phyloP scores from a whole-genome alignment of 1,140 invertebrate genomes.

The Carposina sasakii region DNA sequence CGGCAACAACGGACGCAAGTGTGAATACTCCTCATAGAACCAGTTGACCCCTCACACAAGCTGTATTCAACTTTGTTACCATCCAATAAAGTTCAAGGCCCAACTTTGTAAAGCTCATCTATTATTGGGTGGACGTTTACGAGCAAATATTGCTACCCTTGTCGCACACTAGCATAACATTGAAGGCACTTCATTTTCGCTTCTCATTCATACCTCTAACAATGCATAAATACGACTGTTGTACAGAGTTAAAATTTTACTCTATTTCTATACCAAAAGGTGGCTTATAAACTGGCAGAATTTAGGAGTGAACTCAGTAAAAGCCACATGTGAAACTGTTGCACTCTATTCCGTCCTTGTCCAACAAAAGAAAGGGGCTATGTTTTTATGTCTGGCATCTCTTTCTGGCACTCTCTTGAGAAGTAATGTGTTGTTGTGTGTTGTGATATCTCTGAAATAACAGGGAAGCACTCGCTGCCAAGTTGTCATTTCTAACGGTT shows the following conservation, averaged over 20 bases:
- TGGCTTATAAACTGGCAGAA: slow-evolving; percentile 14
- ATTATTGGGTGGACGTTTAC: no score
- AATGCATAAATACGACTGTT: slow-evolving; percentile 32
- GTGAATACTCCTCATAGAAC: no score
- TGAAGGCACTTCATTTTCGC: slow-evolving; percentile 34
- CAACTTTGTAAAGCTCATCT: no score
- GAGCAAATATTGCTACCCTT: no score
- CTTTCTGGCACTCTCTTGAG: slow-evolving; percentile 53
- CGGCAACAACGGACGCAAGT: slow-evolving; percentile 65
- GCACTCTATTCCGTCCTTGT: slow-evolving; percentile 51
- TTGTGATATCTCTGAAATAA: slow-evolving; percentile 73
- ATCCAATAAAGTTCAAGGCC: no score
- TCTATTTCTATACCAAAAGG: slow-evolving; percentile 10
- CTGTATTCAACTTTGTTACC: no score
- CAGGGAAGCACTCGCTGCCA: slow-evolving; percentile 70
- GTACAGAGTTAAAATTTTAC: slow-evolving; percentile 29
- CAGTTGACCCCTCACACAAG: no score
- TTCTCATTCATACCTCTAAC: slow-evolving; percentile 37
- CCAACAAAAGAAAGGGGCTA: slow-evolving; percentile 26
- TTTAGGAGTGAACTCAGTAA: slow-evolving; percentile 25
- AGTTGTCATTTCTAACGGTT: slow-evolving; percentile 72
- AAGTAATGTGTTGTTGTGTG: slow-evolving; percentile 72
- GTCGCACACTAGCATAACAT: slow-evolving; percentile 39
- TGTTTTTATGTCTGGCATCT: slow-evolving; percentile 57
- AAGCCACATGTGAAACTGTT: slow-evolving; percentile 57